Base-by-base conservation (phyloP, 2,113 vertebrate species). In the Etheostoma spectabile region DNA sequence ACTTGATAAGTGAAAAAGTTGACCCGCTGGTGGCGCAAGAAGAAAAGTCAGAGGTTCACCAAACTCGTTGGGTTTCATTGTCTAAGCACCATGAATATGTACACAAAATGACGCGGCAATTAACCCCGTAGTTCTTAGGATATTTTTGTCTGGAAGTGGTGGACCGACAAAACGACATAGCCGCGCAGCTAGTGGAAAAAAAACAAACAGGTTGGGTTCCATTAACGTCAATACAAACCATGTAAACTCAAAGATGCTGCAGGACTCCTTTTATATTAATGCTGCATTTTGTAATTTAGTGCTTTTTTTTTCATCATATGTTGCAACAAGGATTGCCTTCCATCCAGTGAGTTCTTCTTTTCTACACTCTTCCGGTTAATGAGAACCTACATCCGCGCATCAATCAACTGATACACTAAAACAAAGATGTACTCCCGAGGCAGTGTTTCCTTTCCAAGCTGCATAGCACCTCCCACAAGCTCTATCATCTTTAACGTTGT, bases 341-440 rank as follows among this genome's bases (percentile, higher is more conserved):
- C 45, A 51, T 19, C 57, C 35, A 3, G 3, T n/a, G 22, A 69
- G 18, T 35, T 80, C 53, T 53, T 60, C 30, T 48, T 80, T 52
- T 72, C 56, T 13, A 52, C 21, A 19, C 15, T 61, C 30, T 53
- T 57, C 68, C 35, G 63, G 15, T 75, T 33, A 12, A 53, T 63
- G 15, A 30, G 2, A 18, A 7, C 8, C 7, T 5, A 15, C 68
- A 4, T 33, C 33, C 11, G 14, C 22, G 12, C 8, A 46, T 82
- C 11, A 51, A 19, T 82, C 74, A 66, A 2, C 4, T 63, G 49
- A n/a, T 55, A 13, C 21, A 1, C 11, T 35, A 52, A 60, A 53
- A 82, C 71, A 69, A 65, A 60, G n/a, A 49, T 56, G 48, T 15
- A 14, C 7, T 77, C 67, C 49, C n/a, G 35, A 65, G 30, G 63